Evolutionary conservation across 2,113 vertebrate genomes (phyloP).

Genomic region (Corythaixoides concolor): DNA sequence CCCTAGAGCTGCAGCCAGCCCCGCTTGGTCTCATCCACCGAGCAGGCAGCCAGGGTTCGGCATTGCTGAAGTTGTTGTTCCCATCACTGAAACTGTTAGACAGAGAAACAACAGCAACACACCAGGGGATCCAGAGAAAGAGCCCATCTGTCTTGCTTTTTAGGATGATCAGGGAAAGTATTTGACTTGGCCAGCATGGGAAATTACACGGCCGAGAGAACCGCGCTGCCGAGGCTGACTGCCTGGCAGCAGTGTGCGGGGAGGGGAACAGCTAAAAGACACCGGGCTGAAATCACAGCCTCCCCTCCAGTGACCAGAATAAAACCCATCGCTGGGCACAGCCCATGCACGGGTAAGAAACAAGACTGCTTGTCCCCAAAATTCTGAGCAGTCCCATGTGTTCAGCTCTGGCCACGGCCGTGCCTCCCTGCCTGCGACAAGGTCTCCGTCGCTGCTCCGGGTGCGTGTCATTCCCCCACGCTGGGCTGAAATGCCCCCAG

Average conservation of each 20-base stretch:
- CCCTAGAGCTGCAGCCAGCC: not conserved
- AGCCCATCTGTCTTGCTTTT: constrained; percentile 1
- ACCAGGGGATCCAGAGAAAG: not conserved
- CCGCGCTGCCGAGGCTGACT: not conserved
- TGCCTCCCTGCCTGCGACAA: not conserved
- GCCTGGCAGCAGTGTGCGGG: rapidly evolving
- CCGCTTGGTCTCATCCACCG: not conserved
- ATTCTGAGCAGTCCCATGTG: rapidly evolving
- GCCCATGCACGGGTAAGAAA: not conserved
- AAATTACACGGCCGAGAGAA: not conserved
- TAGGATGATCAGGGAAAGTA: not conserved
- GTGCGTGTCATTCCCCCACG: rapidly evolving
- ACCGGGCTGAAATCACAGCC: rapidly evolving
- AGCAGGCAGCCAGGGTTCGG: not conserved
- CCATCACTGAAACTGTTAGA: not conserved
- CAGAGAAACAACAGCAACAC: not conserved
- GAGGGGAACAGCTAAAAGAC: not conserved
- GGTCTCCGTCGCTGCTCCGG: not conserved
- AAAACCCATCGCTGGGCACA: not conserved
- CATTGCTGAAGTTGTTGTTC: not conserved
- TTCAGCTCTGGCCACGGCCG: not conserved
- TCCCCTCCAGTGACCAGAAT: not conserved
- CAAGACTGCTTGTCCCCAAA: not conserved
- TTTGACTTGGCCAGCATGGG: not conserved
- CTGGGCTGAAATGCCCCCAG: not conserved